phyloP scores from a whole-genome alignment of 2,888 invertebrate genomes.

The Oegoconia quadripuncta region DNA sequence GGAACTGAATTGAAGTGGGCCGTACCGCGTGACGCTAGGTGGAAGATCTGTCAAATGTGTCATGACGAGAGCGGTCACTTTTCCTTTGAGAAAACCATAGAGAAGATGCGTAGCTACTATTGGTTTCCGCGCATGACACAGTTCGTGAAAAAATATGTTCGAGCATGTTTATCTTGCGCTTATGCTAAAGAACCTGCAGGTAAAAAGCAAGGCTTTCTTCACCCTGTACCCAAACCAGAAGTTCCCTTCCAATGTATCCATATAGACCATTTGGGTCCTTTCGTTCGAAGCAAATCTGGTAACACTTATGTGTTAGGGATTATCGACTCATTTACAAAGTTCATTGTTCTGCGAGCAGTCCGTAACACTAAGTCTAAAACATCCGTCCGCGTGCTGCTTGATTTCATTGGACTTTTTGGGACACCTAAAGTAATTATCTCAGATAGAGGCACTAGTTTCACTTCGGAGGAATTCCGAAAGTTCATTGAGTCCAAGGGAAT shows the following conservation, averaged over 20 bases:
- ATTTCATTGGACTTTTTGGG: neutral
- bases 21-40: constrained; percentile 6
- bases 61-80: constrained; percentile 20
- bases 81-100: constrained; percentile 14
- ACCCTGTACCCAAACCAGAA: constrained; percentile 10
- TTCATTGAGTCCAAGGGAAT: constrained; percentile 1
- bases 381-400: neutral
- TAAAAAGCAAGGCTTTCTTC: constrained; percentile 1
- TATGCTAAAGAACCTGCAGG: constrained; percentile 6
- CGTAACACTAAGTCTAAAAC: neutral
- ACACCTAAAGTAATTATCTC: neutral
- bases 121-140: constrained; percentile 15
- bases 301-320: too few relatives aligned
- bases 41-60: constrained; percentile 6
- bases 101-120: constrained; percentile 16
- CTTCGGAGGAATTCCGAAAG: neutral
- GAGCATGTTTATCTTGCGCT: constrained; percentile 6
- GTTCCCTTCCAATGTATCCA: constrained; percentile 13
- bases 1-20: constrained; percentile 5
- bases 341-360: constrained; percentile 5
- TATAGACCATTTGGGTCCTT: constrained; percentile 19
- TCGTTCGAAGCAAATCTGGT: too few relatives aligned
- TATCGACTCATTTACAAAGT: constrained; percentile 18
- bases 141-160: constrained; percentile 13
- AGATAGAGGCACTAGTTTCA: neutral